These are phyloP conservation scores for Lasioglossum vierecki DNA, from an alignment of 2,888 invertebrate genomes.

Conservation along the genomic window DNA sequence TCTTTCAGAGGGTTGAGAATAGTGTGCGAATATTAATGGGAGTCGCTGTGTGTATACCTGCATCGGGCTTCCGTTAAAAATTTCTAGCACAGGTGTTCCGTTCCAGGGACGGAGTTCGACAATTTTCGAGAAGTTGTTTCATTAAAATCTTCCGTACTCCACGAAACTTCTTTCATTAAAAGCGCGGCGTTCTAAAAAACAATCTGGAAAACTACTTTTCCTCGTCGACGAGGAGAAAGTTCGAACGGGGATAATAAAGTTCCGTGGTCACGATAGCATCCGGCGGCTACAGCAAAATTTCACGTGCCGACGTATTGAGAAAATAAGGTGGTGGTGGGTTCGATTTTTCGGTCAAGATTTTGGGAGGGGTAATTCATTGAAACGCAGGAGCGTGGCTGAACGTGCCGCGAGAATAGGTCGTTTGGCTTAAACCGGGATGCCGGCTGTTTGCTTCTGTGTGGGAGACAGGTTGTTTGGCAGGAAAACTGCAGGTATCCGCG, in stretches of 20 bases:
- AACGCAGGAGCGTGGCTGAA: constrained; percentile 60
- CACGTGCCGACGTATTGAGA: not conserved
- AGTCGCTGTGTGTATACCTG: not conserved
- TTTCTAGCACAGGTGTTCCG: not conserved
- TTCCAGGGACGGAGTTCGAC: too few species aligned
- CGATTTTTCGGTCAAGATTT: constrained; percentile 13
- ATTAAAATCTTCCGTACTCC: constrained; percentile 18
- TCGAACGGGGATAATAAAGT: not conserved
- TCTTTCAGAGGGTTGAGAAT: too few species aligned
- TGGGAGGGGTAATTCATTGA: constrained; percentile 16
- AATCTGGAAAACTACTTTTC: not conserved
- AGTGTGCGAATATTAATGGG: not conserved
- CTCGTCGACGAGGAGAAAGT: not conserved
- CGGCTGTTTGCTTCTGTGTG: constrained; percentile 61
- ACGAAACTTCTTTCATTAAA: constrained; percentile 10
- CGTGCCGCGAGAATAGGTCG: constrained; percentile 78
- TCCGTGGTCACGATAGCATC: not conserved
- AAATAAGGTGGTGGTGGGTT: not conserved
- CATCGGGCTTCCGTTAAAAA: not conserved
- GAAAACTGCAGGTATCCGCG: constrained; percentile 62
- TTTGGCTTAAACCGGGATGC: constrained; percentile 72
- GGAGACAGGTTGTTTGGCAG: constrained; percentile 71
- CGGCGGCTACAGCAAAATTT: not conserved
- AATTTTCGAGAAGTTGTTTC: constrained; percentile 29
- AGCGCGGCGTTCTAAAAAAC: not conserved